Percentiles rank a stretch among this genome's conserved stretches.
These are phyloP conservation scores for Ifrita kowaldi DNA, from an alignment of 2,113 vertebrate genomes.

Conservation along the genomic window DNA sequence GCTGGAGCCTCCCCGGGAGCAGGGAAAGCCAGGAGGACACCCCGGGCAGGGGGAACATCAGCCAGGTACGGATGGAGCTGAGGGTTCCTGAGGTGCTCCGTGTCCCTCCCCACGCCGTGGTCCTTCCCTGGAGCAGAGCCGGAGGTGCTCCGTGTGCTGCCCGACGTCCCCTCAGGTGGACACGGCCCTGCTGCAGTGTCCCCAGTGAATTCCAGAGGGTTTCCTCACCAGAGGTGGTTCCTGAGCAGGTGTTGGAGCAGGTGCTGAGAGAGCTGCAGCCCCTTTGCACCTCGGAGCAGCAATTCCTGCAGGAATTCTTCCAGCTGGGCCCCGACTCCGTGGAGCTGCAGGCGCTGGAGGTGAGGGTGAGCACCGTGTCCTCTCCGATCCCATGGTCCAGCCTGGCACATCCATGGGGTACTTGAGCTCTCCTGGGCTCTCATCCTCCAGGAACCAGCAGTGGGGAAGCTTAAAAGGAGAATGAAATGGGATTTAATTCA, in stretches of 20 bases:
- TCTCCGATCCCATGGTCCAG: not conserved
- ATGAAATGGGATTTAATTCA: not conserved
- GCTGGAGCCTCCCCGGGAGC: not conserved
- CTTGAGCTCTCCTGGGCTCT: not conserved
- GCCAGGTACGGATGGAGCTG: not conserved
- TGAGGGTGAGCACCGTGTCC: not conserved
- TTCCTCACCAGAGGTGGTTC: not conserved
- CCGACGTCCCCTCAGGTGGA: not conserved
- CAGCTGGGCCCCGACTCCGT: not conserved
- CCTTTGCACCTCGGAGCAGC: constrained; percentile 13
- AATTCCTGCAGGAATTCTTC: constrained; percentile 54
- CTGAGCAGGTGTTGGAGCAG: constrained; percentile 31
- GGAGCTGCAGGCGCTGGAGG: not conserved
- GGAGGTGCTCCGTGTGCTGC: not conserved
- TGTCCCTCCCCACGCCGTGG: not conserved
- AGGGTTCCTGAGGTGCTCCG: fast-evolving
- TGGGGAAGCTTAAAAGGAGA: not conserved
- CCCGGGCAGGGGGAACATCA: fast-evolving
- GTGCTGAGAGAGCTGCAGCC: constrained; percentile 32
- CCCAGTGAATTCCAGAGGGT: not conserved
- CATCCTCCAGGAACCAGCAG: not conserved
- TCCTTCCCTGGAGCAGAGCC: not conserved
- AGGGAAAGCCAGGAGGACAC: not conserved
- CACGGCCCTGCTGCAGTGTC: fast-evolving
- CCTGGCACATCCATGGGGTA: fast-evolving